phyloP scores from a whole-genome alignment of 2,888 invertebrate genomes.

The Lysandra bellargus region DNA sequence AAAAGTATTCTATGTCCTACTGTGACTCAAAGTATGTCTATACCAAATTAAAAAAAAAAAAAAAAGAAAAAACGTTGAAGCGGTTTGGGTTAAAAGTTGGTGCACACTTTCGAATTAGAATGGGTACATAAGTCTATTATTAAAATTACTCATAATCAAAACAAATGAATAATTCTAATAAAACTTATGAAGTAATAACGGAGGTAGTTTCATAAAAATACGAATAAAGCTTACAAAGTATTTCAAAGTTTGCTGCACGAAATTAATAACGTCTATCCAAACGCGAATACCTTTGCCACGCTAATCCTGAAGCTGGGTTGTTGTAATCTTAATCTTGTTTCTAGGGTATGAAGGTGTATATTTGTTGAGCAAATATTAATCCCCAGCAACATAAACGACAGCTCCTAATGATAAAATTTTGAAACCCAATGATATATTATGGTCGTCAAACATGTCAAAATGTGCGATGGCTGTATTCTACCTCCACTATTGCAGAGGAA shows the following conservation, averaged over 20 bases:
- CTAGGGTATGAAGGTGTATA: neutral
- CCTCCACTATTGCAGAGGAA: too few species aligned
- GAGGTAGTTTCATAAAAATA: neutral
- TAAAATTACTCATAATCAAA: neutral
- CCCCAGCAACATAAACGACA: neutral
- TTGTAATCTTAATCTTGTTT: neutral
- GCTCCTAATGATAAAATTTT: neutral
- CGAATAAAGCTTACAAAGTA: neutral
- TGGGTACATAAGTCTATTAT: neutral
- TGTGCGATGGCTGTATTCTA: neutral
- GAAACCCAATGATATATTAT: neutral
- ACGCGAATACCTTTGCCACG: constrained; percentile 14
- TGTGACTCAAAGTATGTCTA: too few species aligned
- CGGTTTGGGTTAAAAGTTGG: too few species aligned
- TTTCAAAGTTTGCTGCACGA: constrained; percentile 18
- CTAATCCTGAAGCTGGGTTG: neutral
- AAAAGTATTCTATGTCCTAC: too few species aligned
- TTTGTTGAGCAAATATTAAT: neutral
- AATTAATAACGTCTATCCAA: constrained; percentile 10
- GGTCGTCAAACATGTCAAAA: neutral
- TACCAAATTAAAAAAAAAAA: too few species aligned
- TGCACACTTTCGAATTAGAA: neutral
- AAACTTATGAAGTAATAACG: neutral
- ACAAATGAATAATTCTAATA: neutral
- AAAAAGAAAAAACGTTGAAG: too few species aligned